These are phyloP conservation scores for Distichodus sexfasciatus DNA, from an alignment of 2,797 vertebrate genomes.

Conservation along the genomic window DNA sequence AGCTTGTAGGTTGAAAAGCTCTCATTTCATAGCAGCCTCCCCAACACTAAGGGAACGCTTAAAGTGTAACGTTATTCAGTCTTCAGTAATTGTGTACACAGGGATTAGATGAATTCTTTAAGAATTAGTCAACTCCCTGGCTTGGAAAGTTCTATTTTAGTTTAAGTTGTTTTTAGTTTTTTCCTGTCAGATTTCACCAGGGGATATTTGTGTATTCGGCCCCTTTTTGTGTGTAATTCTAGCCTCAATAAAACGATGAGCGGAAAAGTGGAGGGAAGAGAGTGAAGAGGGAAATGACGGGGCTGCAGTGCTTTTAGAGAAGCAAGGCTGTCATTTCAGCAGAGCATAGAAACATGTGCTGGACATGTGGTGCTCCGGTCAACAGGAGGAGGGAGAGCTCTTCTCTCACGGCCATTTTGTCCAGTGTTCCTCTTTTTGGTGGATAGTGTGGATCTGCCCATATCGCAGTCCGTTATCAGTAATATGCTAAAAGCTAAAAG, in stretches of 20 bases:
- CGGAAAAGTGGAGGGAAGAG: conserved; percentile 44
- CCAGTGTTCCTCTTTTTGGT: neutral
- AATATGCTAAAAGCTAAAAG: too few relatives aligned
- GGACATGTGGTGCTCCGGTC: conserved; percentile 59
- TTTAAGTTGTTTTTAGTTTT: neutral
- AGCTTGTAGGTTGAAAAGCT: too few relatives aligned
- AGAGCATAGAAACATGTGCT: conserved; percentile 70
- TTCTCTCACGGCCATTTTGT: conserved; percentile 18
- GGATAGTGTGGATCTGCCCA: too few relatives aligned
- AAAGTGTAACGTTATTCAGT: conserved; percentile 7
- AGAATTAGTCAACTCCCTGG: conserved; percentile 25
- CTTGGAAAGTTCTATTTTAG: conserved; percentile 1
- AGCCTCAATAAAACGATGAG: conserved; percentile 23
- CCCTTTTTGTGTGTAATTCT: conserved; percentile 19
- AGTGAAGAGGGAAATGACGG: conserved; percentile 42
- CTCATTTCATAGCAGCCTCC: too few relatives aligned
- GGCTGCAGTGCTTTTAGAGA: conserved; percentile 44
- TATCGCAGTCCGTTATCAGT: too few relatives aligned
- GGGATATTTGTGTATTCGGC: neutral
- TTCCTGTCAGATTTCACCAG: neutral
- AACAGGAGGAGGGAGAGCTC: conserved; percentile 18
- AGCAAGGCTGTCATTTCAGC: conserved; percentile 55
- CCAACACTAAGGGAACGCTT: too few relatives aligned
- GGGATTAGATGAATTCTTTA: conserved; percentile 22
- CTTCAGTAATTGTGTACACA: neutral